Base-by-base conservation (phyloP, 2,797 vertebrate genomes). In the Argya squamiceps region DNA sequence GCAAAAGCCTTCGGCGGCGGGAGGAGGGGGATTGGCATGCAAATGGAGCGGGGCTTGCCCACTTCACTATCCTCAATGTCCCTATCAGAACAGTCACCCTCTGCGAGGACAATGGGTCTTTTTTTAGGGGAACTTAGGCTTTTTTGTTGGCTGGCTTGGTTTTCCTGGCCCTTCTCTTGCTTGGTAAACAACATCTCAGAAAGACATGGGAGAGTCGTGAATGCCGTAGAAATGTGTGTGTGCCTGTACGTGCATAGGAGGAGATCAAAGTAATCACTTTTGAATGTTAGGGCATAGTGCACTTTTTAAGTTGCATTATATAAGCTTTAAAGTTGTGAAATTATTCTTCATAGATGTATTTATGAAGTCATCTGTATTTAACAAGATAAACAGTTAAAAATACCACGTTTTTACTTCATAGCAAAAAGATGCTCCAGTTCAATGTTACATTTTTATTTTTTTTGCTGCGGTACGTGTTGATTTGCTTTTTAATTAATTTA, bases 21-120 rank as follows among this genome's bases (percentile, higher is more conserved):
- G 91, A 81, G 88, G 88, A 85, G 94, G 92, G 84, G 36, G 76
- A 81, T 85, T 85, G 87, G 46, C 41, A 88, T 93, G 91, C 94
- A 96, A 88, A 93, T 94, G 43, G 52, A 14, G 89, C 30, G 8
- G 88, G 56, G 47, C 63, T 67, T 68, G 96, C 84, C 76, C 84
- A 41, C 79, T 96, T 65, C 88, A 36, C 95, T 86, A 1, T 93
- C 52, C 75, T 56, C 30, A 73, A 50, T 63, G 88, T 27, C 68
- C 53, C 11, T 80, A 12, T 79, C 62, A 9, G 63, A 64, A 24
- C 82, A 86, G 85, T 70, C 75, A 2, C 39, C 63, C 91, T 91
- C 46, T 10, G 2, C 3, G 36, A 63, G 89, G 84, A 96, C 91
- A 97, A 58, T 91, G 56, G 26, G 1, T 69, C 65, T 15, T 68